Conservation (phyloP, 2,113 vertebrate genomes). For the Sciurus niger region DNA sequence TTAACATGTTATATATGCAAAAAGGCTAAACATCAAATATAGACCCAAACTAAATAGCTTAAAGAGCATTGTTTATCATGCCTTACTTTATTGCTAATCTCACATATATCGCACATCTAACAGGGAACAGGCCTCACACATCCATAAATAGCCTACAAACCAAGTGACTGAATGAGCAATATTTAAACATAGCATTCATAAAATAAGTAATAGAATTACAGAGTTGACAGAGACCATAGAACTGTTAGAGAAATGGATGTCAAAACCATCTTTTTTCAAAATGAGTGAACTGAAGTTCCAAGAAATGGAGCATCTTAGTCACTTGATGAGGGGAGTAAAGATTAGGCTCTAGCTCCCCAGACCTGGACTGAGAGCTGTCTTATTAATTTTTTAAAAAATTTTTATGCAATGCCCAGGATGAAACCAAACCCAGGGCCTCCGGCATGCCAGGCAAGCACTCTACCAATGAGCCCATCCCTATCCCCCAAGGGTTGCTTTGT, state of each 20-base stretch:
- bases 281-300: background rate
- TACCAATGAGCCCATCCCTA: too few relatives aligned
- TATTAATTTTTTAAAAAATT: too few relatives aligned
- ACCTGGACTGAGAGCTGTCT: background rate
- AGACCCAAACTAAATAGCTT: slow-evolving; percentile 42
- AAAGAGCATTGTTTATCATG: slow-evolving; percentile 65
- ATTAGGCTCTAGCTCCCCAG: background rate
- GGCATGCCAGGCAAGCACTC: too few relatives aligned
- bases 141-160: slow-evolving; percentile 63
- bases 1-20: slow-evolving; percentile 66
- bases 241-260: slow-evolving; percentile 59
- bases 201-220: slow-evolving; percentile 22
- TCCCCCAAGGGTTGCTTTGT: too few relatives aligned
- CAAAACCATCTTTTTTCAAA: background rate
- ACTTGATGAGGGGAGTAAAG: background rate
- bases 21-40: slow-evolving; percentile 66
- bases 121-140: slow-evolving; percentile 60
- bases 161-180: slow-evolving; percentile 35
- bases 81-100: slow-evolving; percentile 74
- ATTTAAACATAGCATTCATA: slow-evolving; percentile 73
- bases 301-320: background rate
- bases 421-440: too few relatives aligned
- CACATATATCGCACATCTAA: slow-evolving; percentile 54
- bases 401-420: too few relatives aligned
- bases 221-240: slow-evolving; percentile 58